These are phyloP conservation scores for Ivindomyrus marchei DNA, from an alignment of 2,113 vertebrate genomes.

Conservation along the genomic window DNA sequence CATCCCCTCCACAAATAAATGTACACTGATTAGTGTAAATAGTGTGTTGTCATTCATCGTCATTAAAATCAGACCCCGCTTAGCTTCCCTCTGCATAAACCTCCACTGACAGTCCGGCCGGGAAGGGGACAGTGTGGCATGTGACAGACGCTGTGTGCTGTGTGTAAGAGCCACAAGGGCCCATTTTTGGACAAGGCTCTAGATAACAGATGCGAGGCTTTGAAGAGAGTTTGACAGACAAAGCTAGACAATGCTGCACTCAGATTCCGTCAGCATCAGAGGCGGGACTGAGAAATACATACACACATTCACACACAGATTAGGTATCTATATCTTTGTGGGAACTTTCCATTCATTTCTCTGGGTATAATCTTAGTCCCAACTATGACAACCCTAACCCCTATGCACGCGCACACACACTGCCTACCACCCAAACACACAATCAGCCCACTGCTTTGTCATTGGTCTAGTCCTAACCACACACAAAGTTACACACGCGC, in stretches of 20 bases:
- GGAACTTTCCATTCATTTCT: background rate
- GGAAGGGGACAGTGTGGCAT: background rate
- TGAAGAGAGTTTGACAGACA: background rate
- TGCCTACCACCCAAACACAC: background rate
- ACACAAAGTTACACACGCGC: background rate
- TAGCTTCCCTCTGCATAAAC: background rate
- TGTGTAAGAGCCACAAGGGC: background rate
- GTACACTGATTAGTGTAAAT: background rate
- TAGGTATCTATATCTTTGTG: too few species aligned
- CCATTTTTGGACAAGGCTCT: background rate
- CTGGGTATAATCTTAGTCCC: background rate
- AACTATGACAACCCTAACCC: background rate
- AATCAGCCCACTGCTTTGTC: background rate
- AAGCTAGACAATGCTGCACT: background rate
- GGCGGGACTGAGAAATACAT: background rate
- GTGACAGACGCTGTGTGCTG: background rate
- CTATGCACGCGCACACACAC: background rate
- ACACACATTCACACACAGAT: background rate
- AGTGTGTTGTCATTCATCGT: background rate
- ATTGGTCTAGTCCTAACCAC: background rate
- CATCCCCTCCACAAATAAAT: background rate
- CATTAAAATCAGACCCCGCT: background rate
- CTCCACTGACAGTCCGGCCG: background rate
- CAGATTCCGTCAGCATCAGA: background rate
- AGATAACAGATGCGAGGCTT: background rate